Base-by-base conservation (phyloP, 2,113 vertebrate genomes). In the Naja naja region DNA sequence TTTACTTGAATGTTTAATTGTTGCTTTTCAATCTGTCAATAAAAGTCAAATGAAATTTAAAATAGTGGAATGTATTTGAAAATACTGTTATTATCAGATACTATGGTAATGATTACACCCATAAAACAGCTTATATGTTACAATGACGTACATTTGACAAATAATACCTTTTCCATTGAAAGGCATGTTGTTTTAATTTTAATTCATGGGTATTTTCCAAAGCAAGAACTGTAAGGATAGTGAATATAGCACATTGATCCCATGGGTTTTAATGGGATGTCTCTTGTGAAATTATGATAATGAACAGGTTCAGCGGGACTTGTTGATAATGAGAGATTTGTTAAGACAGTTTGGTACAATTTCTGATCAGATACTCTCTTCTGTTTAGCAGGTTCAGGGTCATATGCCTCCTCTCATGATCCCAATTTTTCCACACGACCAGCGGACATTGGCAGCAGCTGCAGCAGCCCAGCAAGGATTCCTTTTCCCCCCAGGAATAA, bases 381-480 rank as follows among this genome's bases (percentile, higher is more conserved):
- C 97, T 98, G 97, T 98, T 98, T 98, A 98, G 98, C 99, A 99
- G 99, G 99, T 99, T 98, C 99, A 99, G 98, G 99, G 99, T 99
- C 99, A 99, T 98, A 99, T 99, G 99, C 99, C 99, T 98, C 99
- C 99, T 97, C 99, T 99, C 98, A 99, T 99, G 99, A 99, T 99
- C 98, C 99, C 99, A 98, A 99, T 99, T 98, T 99, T 99, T 98
- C 99, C 99, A 99, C 99, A 99, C 98, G 99, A 99, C 99, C 99
- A 99, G 98, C 98, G 99, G 97, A 99, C 99, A 92, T 98, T 99
- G 98, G 99, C 99, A 97, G 99, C 99, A 81, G 99, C 99, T 91
- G 99, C 99, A 95, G 99, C 99, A 90, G 99, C 99, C 96, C 99
- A 99, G 97, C 99, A 99, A 98, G 99, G 99, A 97, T 99, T 99